Evolutionary conservation across 2,888 invertebrate species (phyloP).

Genomic region (Synanthedon tipuliformis): DNA sequence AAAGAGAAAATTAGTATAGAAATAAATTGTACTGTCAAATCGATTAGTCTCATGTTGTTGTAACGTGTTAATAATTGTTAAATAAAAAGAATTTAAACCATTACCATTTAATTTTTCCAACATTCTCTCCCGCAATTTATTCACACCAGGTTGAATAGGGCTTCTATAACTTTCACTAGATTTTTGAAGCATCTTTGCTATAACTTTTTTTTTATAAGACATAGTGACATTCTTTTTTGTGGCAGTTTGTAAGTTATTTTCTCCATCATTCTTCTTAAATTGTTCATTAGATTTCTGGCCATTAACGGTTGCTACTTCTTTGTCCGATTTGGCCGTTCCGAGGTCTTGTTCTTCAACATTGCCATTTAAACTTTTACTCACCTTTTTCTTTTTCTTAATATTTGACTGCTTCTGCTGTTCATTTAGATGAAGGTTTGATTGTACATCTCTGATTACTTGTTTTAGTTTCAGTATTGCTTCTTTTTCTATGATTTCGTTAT

Average conservation of each 20-base stretch:
- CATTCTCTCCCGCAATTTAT: constrained; percentile 74
- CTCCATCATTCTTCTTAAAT: constrained; percentile 25
- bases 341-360: constrained; percentile 15
- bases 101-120: constrained; percentile 76
- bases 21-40: too few relatives aligned
- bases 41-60: too few relatives aligned
- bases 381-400: constrained; percentile 6
- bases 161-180: constrained; percentile 17
- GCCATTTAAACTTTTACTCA: constrained; percentile 6
- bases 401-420: constrained; percentile 2
- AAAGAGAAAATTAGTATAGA: too few relatives aligned
- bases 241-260: constrained; percentile 10
- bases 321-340: constrained; percentile 33
- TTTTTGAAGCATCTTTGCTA: not conserved
- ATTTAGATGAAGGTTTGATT: constrained; percentile 2
- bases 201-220: too few relatives aligned
- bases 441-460: too few relatives aligned
- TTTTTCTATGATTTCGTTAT: too few relatives aligned
- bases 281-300: constrained; percentile 37
- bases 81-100: not conserved
- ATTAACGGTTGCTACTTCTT: constrained; percentile 32
- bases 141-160: constrained; percentile 28
- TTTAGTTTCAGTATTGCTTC: too few relatives aligned
- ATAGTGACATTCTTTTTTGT: too few relatives aligned
- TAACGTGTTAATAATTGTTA: too few relatives aligned